Evolutionary conservation across 1,140 invertebrate species (phyloP).

Genomic region (Apis cerana): DNA sequence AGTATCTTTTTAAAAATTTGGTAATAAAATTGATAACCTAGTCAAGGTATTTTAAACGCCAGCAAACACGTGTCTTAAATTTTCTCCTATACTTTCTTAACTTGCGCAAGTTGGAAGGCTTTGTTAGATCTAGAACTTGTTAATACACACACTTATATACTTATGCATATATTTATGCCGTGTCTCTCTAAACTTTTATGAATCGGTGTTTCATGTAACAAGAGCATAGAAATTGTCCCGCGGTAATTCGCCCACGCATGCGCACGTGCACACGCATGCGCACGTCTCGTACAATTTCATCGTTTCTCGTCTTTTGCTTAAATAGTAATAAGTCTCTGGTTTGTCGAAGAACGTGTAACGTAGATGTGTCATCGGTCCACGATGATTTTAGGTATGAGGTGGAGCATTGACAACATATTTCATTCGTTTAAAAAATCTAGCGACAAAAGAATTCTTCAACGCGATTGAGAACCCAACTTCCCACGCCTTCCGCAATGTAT

Average conservation of each 20-base stretch:
- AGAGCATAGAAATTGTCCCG: conserved; percentile 2
- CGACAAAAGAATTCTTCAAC: conserved; percentile 19
- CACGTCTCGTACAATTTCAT: background rate
- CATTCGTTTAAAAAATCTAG: background rate
- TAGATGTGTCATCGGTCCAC: background rate
- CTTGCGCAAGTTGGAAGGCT: conserved; percentile 7
- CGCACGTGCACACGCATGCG: background rate
- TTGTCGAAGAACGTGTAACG: background rate
- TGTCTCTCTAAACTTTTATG: background rate
- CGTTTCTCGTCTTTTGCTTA: conserved; percentile 4
- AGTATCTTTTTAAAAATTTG: no score
- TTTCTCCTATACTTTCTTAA: conserved; percentile 4
- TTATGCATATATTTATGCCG: no score
- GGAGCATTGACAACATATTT: conserved; percentile 5
- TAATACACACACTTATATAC: background rate
- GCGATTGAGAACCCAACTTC: conserved; percentile 7
- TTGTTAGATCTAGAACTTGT: background rate
- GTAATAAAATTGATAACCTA: background rate
- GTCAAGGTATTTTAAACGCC: background rate
- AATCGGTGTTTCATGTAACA: conserved; percentile 3
- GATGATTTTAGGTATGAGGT: conserved; percentile 6
- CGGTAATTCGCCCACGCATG: conserved; percentile 20
- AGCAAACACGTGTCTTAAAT: background rate
- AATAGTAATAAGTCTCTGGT: background rate
- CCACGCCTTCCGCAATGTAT: conserved; percentile 24